These are phyloP conservation scores for Heteronetta atricapilla DNA, from an alignment of 2,113 vertebrate genomes.

Conservation along the genomic window DNA sequence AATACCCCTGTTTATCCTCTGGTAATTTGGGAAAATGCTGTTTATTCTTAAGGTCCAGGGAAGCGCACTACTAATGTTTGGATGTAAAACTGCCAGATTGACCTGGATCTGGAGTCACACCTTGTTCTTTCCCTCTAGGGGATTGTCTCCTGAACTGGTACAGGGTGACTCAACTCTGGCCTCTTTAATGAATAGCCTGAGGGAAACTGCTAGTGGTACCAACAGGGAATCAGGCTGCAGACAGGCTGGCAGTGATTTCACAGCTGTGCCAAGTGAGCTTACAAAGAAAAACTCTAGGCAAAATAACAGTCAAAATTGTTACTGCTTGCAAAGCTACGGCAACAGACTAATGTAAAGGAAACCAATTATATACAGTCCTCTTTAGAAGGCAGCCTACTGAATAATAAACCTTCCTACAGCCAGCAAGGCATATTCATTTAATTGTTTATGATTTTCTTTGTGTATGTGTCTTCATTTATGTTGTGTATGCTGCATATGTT, in stretches of 20 bases:
- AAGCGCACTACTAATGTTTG: background rate
- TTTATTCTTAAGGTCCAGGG: background rate
- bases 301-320: slow-evolving; percentile 7
- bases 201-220: background rate
- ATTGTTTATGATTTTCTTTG: slow-evolving; percentile 30
- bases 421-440: slow-evolving; percentile 17
- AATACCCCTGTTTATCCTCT: background rate
- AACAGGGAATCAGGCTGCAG: background rate
- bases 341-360: slow-evolving; percentile 22
- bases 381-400: slow-evolving; percentile 7
- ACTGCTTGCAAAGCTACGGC: background rate
- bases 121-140: background rate
- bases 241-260: slow-evolving; percentile 8
- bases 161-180: background rate
- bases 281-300: background rate
- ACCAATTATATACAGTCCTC: background rate
- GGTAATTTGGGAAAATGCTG: background rate
- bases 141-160: background rate
- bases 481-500: slow-evolving; percentile 59
- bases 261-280: background rate
- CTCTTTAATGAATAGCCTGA: slow-evolving; percentile 6
- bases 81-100: background rate
- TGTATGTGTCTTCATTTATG: slow-evolving; percentile 54
- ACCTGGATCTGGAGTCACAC: background rate
- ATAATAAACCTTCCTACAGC: slow-evolving; percentile 39